A percentile compares a stretch with the other conserved stretches of the same genome.
These are phyloP conservation scores for Pimephales promelas DNA, from an alignment of 2,113 vertebrate genomes.

Conservation along the genomic window DNA sequence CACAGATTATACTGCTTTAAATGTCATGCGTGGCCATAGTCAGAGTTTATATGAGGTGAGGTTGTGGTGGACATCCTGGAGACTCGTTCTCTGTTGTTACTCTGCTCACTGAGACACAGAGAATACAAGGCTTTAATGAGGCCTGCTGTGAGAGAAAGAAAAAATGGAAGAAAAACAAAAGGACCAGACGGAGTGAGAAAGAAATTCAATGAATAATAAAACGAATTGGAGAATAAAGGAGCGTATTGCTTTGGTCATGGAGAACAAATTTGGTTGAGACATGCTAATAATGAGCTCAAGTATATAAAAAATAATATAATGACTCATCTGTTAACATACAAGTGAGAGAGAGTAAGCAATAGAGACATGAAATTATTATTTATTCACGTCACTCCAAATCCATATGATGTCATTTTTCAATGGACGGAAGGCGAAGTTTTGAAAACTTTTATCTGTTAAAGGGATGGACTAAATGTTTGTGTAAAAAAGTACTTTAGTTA, in stretches of 20 bases:
- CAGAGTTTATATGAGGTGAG: slow-evolving; percentile 39
- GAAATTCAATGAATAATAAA: background rate
- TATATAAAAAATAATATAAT: background rate
- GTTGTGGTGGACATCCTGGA: slow-evolving; percentile 31
- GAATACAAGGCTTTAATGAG: slow-evolving; percentile 30
- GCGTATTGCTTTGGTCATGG: background rate
- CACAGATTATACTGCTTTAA: slow-evolving; percentile 3
- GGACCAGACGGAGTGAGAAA: slow-evolving; percentile 2
- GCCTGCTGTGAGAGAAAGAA: slow-evolving; percentile 31
- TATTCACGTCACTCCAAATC: background rate
- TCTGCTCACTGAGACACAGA: slow-evolving; percentile 7
- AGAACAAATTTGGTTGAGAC: background rate
- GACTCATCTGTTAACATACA: slow-evolving; percentile 10
- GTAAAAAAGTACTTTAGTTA: background rate
- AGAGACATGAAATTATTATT: background rate
- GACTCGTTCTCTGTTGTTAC: slow-evolving; percentile 1
- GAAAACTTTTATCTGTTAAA: background rate
- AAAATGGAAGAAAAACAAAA: slow-evolving; percentile 10
- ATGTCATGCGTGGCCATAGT: slow-evolving; percentile 2
- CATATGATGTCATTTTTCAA: background rate
- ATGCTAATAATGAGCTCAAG: background rate
- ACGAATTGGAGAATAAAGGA: slow-evolving; percentile 11
- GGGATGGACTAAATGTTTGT: background rate
- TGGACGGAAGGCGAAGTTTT: background rate
- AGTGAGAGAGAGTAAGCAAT: background rate